Evolutionary conservation across 2,113 vertebrate species (phyloP), one percentile per base, ranked within the genome.

Genomic region (Dasyprocta punctata): DNA sequence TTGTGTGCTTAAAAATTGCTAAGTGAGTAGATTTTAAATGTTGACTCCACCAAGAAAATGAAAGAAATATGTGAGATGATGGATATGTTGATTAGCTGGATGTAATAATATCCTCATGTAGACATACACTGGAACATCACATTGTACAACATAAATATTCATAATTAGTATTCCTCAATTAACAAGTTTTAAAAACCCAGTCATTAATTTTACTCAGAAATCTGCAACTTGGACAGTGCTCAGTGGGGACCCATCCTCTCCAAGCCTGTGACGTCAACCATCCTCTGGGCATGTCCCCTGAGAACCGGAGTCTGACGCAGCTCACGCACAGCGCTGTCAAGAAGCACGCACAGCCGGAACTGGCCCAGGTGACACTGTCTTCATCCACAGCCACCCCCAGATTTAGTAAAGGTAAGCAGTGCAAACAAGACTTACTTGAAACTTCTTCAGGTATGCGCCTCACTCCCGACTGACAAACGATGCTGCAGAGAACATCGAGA

Each of bases 381-480:
- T 88, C 75, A 78, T 41, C 56, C 88, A 54, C 22, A 28, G 84
- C 69, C 84, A 82, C 22, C 77, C 78, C 65, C 49, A 78, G 89
- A 95, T 85, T 89, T 82, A 61, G 58, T 86, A 24, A 96, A 88
- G 82, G 80, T 44, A 84, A 96, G 75, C 3, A 22, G 38, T 30
- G 6, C 67, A 86, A 82, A 90, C 1, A 47, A 97, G 93, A 86
- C n/a, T 77, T 75, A 69, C 71, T 54, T 77, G 78, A 89, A 89
- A n/a, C 12, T 73, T 92, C 73, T 73, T 92, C 81, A 69, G 71
- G 54, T 41, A 36, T 61, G 69, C 78, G 60, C 30, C 65, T 86
- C 44, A 61, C 91, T 71, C 81, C 90, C 85, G 47, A n/a, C 44
- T 89, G 75, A 95, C 26, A 86, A 94, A 95, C 58, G 88, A 96